Conservation (phyloP, 2,888 invertebrate genomes). For the Sinopyrophorus schimmeli region DNA sequence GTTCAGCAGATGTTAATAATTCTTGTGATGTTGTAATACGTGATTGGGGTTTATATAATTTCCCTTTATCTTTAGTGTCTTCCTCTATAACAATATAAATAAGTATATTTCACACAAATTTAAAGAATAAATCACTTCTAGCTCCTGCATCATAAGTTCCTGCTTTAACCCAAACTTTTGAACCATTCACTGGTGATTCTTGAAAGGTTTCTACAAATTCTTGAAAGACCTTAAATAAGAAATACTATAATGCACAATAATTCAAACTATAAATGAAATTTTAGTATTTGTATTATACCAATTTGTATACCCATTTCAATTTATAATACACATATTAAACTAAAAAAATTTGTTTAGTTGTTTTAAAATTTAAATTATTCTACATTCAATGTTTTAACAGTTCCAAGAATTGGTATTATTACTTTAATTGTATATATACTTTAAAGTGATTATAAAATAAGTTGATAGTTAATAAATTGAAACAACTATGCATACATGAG, state of each 20-base stretch:
- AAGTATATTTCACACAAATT: background rate
- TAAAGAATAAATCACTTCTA: conserved; percentile 64
- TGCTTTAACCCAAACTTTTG: conserved; percentile 96
- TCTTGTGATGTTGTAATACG: conserved; percentile 63
- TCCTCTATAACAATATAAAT: conserved; percentile 58
- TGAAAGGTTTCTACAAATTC: conserved; percentile 98
- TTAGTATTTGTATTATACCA: background rate
- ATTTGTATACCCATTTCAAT: background rate
- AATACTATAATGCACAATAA: conserved; percentile 22
- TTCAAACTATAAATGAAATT: background rate
- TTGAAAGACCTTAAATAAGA: conserved; percentile 75
- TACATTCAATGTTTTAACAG: too few species aligned
- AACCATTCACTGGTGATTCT: conserved; percentile 76
- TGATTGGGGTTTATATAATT: conserved; percentile 89
- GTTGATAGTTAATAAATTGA: too few species aligned
- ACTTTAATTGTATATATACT: too few species aligned
- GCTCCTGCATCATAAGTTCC: conserved; percentile 96
- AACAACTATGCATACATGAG: conserved; percentile 70
- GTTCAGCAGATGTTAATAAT: conserved; percentile 64
- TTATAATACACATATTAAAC: background rate
- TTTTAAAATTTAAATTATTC: too few species aligned
- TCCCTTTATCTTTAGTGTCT: conserved; percentile 85
- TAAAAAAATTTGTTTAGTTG: background rate
- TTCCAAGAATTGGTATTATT: too few species aligned
- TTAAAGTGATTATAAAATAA: too few species aligned